These are phyloP conservation scores for Lasioglossum albipes DNA, from an alignment of 1,140 invertebrate species.

Conservation along the genomic window DNA sequence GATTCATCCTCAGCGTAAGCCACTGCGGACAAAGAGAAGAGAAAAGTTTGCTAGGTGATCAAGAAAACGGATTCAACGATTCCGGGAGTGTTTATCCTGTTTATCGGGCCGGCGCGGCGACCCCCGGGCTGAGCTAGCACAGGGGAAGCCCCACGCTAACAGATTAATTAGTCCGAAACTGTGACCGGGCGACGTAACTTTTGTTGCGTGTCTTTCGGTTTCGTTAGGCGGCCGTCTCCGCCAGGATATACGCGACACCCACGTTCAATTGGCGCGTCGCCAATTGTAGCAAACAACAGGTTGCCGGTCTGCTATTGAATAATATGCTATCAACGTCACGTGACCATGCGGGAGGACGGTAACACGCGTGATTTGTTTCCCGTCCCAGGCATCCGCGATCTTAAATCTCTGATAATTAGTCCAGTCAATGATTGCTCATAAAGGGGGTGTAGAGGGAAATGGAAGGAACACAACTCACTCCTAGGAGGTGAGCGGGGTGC, in stretches of 20 bases:
- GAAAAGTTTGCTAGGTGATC: neutral
- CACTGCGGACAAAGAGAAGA: slow-evolving; percentile 46
- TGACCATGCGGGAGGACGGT: slow-evolving; percentile 62
- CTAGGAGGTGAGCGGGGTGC: too few relatives aligned
- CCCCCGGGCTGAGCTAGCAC: neutral
- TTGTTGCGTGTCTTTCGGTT: slow-evolving; percentile 49
- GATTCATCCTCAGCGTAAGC: slow-evolving; percentile 84
- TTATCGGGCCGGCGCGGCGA: neutral
- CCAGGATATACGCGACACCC: slow-evolving; percentile 64
- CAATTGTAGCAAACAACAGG: slow-evolving; percentile 68
- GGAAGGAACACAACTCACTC: too few relatives aligned
- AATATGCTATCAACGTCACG: slow-evolving; percentile 65
- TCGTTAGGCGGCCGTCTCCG: slow-evolving; percentile 55
- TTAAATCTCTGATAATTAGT: too few relatives aligned
- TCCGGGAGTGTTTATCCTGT: neutral
- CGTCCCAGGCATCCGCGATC: slow-evolving; percentile 32
- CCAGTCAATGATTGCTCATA: too few relatives aligned
- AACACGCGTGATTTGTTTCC: slow-evolving; percentile 66
- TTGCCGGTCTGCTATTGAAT: slow-evolving; percentile 65
- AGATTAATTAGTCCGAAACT: slow-evolving; percentile 39
- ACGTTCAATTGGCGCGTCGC: slow-evolving; percentile 64
- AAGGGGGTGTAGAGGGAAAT: too few relatives aligned
- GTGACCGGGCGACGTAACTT: slow-evolving; percentile 37
- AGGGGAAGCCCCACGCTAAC: neutral
- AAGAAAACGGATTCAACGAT: too few relatives aligned